Percentiles rank a stretch among this genome's conserved stretches.
phyloP scores from a whole-genome alignment of 2,888 invertebrate genomes.

The Polydrusus cervinus region DNA sequence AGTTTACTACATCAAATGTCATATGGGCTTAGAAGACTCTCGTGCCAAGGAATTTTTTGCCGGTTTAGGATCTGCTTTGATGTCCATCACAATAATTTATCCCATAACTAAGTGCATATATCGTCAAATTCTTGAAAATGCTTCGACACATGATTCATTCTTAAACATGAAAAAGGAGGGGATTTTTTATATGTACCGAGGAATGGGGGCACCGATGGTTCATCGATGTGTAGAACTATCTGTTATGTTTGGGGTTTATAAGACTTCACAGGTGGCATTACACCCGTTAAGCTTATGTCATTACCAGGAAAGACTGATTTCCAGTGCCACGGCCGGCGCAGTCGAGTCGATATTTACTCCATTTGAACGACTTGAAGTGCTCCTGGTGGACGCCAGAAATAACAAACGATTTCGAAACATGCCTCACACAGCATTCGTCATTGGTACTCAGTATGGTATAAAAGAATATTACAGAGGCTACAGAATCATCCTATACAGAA shows the following conservation, averaged over 20 bases:
- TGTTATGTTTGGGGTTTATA: conserved; percentile 56
- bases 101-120: conserved; percentile 55
- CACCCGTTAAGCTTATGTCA: conserved; percentile 31
- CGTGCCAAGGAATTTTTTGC: conserved; percentile 50
- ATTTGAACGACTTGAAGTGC: conserved; percentile 54
- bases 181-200: conserved; percentile 50
- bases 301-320: conserved; percentile 36
- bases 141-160: conserved; percentile 31
- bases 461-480: conserved; percentile 55
- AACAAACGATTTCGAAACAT: conserved; percentile 53
- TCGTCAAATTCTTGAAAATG: conserved; percentile 55
- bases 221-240: conserved; percentile 52
- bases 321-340: conserved; percentile 43
- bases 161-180: conserved; percentile 50
- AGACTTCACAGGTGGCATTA: conserved; percentile 31
- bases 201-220: conserved; percentile 52
- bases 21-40: conserved; percentile 12
- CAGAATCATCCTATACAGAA: conserved; percentile 43
- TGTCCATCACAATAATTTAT: conserved; percentile 49
- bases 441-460: conserved; percentile 43
- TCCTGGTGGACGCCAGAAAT: conserved; percentile 49
- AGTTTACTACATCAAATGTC: conserved; percentile 3
- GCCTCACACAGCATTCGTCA: conserved; percentile 33
- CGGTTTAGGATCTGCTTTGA: conserved; percentile 50
- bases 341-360: conserved; percentile 50